Conservation (phyloP, 2,113 vertebrate species). For the Raja brachyura region DNA sequence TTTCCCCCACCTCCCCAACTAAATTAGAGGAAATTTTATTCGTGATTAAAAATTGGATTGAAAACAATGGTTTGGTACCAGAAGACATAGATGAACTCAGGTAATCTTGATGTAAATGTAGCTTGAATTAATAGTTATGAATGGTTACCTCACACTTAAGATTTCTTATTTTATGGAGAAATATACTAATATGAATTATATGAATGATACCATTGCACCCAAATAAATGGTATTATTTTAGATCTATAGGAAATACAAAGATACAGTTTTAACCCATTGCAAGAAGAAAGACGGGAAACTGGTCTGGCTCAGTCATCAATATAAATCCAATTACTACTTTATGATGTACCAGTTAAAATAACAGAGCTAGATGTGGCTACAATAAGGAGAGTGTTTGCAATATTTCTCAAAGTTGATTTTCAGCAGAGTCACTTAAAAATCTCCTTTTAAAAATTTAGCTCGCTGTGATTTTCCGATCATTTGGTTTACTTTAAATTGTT, state of each 20-base stretch:
- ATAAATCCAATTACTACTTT: not conserved
- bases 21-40: not conserved
- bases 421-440: not conserved
- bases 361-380: not conserved
- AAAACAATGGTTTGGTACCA: not conserved
- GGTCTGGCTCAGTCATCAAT: not conserved
- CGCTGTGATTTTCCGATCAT: not conserved
- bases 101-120: not conserved
- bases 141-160: not conserved
- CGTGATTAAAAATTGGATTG: not conserved
- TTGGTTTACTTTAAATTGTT: not conserved
- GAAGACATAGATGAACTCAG: not conserved
- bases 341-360: not conserved
- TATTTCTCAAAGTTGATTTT: not conserved
- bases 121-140: not conserved
- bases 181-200: not conserved
- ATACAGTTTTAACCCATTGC: not conserved
- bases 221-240: not conserved
- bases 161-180: not conserved
- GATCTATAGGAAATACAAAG: not conserved
- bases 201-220: not conserved
- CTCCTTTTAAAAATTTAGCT: not conserved
- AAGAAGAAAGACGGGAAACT: not conserved
- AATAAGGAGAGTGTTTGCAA: not conserved
- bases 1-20: not conserved